phyloP scores from a whole-genome alignment of 1,140 invertebrate genomes.

The Apis florea region DNA sequence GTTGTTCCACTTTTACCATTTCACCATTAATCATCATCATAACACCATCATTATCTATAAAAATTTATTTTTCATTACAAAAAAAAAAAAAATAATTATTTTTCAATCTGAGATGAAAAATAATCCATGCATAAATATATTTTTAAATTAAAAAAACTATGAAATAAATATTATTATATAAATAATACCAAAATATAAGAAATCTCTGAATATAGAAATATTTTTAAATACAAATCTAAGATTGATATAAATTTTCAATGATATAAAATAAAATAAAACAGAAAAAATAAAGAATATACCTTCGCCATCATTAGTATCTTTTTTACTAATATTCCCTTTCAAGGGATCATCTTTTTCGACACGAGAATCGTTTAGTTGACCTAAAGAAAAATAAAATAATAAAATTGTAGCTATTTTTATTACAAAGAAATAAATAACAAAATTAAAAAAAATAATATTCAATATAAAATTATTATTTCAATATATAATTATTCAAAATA shows the following conservation, averaged over 20 bases:
- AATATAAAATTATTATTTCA: constrained; percentile 16
- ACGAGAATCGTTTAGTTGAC: constrained; percentile 76
- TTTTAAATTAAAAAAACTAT: not conserved
- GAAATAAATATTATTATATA: not conserved
- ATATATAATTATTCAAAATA: not conserved
- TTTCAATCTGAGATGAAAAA: not conserved
- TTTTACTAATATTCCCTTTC: constrained; percentile 74
- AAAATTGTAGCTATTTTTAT: constrained; percentile 45
- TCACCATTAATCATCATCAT: constrained; percentile 79
- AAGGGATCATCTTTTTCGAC: constrained; percentile 74
- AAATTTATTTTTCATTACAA: constrained; percentile 14
- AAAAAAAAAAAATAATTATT: not conserved
- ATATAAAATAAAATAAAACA: constrained; percentile 42
- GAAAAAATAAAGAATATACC: constrained; percentile 73
- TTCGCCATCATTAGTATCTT: constrained; percentile 75
- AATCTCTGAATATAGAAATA: not conserved
- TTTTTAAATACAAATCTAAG: constrained; percentile 7
- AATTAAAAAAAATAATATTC: constrained; percentile 12
- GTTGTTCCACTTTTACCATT: constrained; percentile 76
- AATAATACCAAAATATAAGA: not conserved
- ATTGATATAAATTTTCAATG: not conserved
- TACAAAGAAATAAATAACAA: constrained; percentile 15
- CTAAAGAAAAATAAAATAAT: constrained; percentile 75
- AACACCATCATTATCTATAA: constrained; percentile 71
- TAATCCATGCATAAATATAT: not conserved